A percentile compares a stretch with the other conserved stretches of the same genome.
phyloP scores from a whole-genome alignment of 2,797 vertebrate species.

The Acrossocheilus wenchowensis region DNA sequence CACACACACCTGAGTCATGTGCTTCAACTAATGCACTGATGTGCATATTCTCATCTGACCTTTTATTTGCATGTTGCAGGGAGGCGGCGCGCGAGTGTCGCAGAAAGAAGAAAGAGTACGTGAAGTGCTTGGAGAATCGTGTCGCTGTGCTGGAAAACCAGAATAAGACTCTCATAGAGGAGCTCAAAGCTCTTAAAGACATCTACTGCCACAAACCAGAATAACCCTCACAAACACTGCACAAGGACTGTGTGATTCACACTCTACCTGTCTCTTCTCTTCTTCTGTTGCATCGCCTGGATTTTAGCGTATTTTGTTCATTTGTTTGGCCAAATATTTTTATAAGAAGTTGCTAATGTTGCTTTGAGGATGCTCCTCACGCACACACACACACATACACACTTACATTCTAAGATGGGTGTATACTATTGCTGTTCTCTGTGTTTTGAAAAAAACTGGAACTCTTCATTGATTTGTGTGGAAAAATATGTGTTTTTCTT shows the following conservation, averaged over 20 bases:
- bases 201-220: slow-evolving; percentile 98
- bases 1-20: neutral
- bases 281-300: slow-evolving; percentile 16
- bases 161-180: slow-evolving; percentile 99
- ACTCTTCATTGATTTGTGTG: slow-evolving; percentile 20
- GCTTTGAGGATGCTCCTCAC: slow-evolving; percentile 9
- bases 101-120: slow-evolving; percentile 98
- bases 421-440: slow-evolving; percentile 17
- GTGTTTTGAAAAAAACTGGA: neutral
- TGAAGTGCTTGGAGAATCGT: slow-evolving; percentile 97
- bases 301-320: neutral
- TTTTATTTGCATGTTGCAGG: slow-evolving; percentile 72
- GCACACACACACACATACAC: neutral
- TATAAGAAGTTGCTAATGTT: slow-evolving; percentile 14
- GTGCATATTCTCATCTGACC: neutral
- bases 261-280: neutral
- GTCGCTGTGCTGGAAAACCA: slow-evolving; percentile 98
- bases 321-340: slow-evolving; percentile 25
- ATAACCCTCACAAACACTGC: slow-evolving; percentile 72
- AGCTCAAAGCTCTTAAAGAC: slow-evolving; percentile 98
- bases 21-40: neutral
- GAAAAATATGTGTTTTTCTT: neutral
- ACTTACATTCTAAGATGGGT: neutral
- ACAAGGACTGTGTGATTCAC: slow-evolving; percentile 10
- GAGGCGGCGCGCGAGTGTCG: slow-evolving; percentile 96